Base-by-base conservation (phyloP, 2,888 invertebrate species). In the Trypoxylon attenuatum region DNA sequence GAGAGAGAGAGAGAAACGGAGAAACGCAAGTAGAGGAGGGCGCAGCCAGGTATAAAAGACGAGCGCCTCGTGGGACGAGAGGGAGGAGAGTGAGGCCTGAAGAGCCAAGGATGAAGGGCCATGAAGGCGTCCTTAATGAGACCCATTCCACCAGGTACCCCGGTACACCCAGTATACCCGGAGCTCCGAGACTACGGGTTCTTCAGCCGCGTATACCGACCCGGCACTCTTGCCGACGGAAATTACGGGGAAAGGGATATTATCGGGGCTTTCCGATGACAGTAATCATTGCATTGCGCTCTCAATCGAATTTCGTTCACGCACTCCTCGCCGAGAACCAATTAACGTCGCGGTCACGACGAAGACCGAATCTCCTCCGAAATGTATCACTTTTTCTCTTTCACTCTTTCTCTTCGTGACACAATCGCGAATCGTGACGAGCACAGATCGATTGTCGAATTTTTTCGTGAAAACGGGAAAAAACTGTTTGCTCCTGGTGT, bases 101-200 rank as follows among this genome's bases (percentile, higher is more conserved):
- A 79, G 73, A 78, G 73, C 69, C 73, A 66, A 74, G 73, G 77
- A 78, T 75, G 71, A 78, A 79, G 82, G 77, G 74, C 76, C 74
- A 73, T 72, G 77, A 79, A 81, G 82, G 81, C 80, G 77, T 77
- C 70, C 80, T 80, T 81, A 81, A 82, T 83, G 81, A 82, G 82
- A 82, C 81, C 77, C 82, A 74, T 81, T 79, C 80, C 77, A 71
- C 72, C 70, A 67, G 79, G 71, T 76, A 76, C 71, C 69, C n/a
- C n/a, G n/a, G n/a, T n/a, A n/a, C n/a, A 51, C 67, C 13, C 4
- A 13, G 5, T 25, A 13, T 33, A 33, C 33, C 33, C 33, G n/a
- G 68, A 73, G 77, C 55, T 71, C 57, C 59, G 55, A 71, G 71
- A 73, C 76, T 59, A 69, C 71, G 57, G 62, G 47, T 67, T 68